Conservation (phyloP, 1,140 invertebrate species). For the Lordiphosa collinella region DNA sequence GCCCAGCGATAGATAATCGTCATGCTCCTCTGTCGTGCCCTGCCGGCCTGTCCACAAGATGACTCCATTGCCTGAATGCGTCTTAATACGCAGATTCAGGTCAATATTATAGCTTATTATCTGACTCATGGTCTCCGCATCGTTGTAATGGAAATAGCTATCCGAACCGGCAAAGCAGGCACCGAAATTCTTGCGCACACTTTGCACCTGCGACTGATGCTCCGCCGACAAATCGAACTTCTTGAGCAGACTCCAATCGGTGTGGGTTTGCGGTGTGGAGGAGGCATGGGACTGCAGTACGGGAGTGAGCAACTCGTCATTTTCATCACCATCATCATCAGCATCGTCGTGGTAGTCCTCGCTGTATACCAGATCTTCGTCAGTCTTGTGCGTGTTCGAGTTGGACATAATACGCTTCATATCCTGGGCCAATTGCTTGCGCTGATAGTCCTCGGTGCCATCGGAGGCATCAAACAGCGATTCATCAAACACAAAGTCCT, state of each 20-base stretch:
- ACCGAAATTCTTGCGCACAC: conserved; percentile 71
- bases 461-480: conserved; percentile 57
- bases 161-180: conserved; percentile 87
- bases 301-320: conserved; percentile 49
- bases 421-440: conserved; percentile 72
- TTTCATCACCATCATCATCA: background rate
- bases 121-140: conserved; percentile 87
- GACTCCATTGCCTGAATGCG: conserved; percentile 83
- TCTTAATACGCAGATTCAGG: conserved; percentile 77
- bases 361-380: conserved; percentile 20
- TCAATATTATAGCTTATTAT: conserved; percentile 79
- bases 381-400: conserved; percentile 37
- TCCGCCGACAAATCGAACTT: conserved; percentile 69
- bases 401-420: conserved; percentile 79
- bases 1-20: conserved; percentile 91
- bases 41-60: conserved; percentile 94
- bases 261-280: conserved; percentile 65
- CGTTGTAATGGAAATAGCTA: conserved; percentile 84
- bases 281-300: conserved; percentile 26
- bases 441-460: conserved; percentile 67
- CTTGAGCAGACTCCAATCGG: conserved; percentile 71
- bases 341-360: conserved; percentile 42
- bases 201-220: conserved; percentile 55
- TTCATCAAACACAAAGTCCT: conserved; percentile 64
- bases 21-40: conserved; percentile 84